Evolutionary conservation across 2,888 invertebrate genomes (phyloP), one percentile per base, ranked within the genome.

Genomic region (Isoperla grammatica): DNA sequence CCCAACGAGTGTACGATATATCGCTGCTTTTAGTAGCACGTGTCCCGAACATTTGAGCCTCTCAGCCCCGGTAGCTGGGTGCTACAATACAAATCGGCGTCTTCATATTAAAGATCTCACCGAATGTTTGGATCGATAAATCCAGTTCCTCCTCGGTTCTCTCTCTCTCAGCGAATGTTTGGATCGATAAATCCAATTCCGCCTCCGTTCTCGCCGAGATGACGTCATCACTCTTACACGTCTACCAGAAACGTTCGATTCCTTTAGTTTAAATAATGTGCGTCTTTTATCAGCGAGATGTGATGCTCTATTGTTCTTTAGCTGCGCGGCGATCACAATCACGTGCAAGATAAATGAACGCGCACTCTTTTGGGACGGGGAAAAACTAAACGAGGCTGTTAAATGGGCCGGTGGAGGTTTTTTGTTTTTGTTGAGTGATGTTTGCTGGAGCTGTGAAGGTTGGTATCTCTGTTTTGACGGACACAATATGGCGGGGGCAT

Each of bases 81-180:
- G 48, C 35, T n/a, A 35, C 23, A 20, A 48, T 48, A 48, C 46
- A 57, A 57, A 57, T 48, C 48, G 57, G 37, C 57, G 19, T 20
- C 45, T 48, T 48, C 57, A 57, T 57, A 57, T 57, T 57, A 57
- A 57, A 48, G 39, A 23, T 39, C 46, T 46, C 57, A 17, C 15
- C 57, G 40, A 17, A 19, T 19, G 17, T 4, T 4, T 17, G 37
- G 35, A 39, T 12, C 39, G 20, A 53, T 53, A 53, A 53, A 53
- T 53, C 53, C 19, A n/a, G 53, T 9, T n/a, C 35, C 12, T 17
- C 39, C 37, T 53, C 53, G 53, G 19, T 53, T 8, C 29, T 29
- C 53, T n/a, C n/a, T n/a, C n/a, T n/a, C n/a, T n/a, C n/a, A 15
- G 53, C 15, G 39, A n/a, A n/a, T n/a, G n/a, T n/a, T n/a, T n/a